Conservation (phyloP, 1,140 invertebrate genomes). For the Oncopeltus fasciatus region DNA sequence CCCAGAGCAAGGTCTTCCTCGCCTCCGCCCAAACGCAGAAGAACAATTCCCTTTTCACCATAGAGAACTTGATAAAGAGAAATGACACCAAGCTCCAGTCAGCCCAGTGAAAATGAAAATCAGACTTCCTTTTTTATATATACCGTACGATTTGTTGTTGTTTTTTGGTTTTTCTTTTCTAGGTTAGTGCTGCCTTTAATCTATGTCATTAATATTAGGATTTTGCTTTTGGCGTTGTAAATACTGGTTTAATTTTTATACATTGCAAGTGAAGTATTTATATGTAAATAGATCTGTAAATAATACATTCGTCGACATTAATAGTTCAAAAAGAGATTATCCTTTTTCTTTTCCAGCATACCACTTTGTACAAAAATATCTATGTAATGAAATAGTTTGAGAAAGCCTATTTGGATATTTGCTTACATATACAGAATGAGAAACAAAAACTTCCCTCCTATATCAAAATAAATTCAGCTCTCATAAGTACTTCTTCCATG, state of each 20-base stretch:
- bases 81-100: conserved; percentile 4
- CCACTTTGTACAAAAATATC: no score
- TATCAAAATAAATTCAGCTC: no score
- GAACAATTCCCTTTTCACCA: conserved; percentile 14
- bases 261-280: background rate
- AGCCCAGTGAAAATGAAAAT: background rate
- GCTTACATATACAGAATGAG: no score
- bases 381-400: no score
- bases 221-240: background rate
- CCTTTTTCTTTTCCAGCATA: no score
- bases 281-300: conserved; percentile 7
- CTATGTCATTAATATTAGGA: background rate
- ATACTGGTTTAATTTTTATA: conserved; percentile 3
- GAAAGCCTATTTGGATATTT: no score
- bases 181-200: conserved; percentile 1
- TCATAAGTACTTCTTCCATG: no score
- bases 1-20: conserved; percentile 10
- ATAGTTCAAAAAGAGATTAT: no score
- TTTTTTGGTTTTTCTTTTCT: background rate
- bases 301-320: no score
- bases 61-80: conserved; percentile 19
- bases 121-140: background rate
- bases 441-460: no score
- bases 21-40: background rate
- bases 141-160: no score